A percentile compares a stretch with the other conserved stretches of the same genome.
Evolutionary conservation across 2,797 vertebrate species (phyloP).

Genomic region (Bucorvus abyssinicus): DNA sequence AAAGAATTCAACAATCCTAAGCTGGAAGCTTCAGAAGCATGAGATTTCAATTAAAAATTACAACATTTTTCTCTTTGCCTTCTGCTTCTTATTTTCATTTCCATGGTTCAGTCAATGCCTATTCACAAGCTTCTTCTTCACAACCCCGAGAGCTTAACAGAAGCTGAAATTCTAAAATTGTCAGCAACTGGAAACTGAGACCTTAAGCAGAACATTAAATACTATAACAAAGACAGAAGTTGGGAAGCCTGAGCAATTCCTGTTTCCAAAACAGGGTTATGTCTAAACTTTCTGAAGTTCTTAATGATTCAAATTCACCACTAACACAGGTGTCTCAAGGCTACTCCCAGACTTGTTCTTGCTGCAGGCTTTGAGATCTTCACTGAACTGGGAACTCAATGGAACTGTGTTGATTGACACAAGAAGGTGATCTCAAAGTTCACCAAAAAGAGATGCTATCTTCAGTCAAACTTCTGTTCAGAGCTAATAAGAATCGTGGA

Average conservation of each 20-base stretch:
- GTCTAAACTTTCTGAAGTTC: not conserved
- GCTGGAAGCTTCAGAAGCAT: not conserved
- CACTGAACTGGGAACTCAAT: not conserved
- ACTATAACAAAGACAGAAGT: not conserved
- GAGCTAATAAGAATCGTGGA: not conserved
- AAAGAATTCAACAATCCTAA: not conserved
- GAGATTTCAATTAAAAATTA: conserved; percentile 28
- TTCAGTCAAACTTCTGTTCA: not conserved
- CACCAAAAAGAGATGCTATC: not conserved
- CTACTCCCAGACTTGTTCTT: not conserved
- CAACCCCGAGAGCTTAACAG: not conserved
- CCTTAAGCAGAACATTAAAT: not conserved
- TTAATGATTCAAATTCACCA: not conserved
- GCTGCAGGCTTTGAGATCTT: not conserved
- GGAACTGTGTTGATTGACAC: not conserved
- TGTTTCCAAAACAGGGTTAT: not conserved
- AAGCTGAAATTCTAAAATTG: not conserved
- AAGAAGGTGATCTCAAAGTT: not conserved
- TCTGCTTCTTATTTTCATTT: not conserved
- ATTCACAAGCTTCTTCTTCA: not conserved
- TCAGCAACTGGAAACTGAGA: not conserved
- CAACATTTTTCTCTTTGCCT: not conserved
- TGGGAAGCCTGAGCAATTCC: not conserved
- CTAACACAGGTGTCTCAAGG: not conserved
- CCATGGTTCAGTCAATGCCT: not conserved